phyloP scores from a whole-genome alignment of 2,113 vertebrate species.

The Podilymbus podiceps region DNA sequence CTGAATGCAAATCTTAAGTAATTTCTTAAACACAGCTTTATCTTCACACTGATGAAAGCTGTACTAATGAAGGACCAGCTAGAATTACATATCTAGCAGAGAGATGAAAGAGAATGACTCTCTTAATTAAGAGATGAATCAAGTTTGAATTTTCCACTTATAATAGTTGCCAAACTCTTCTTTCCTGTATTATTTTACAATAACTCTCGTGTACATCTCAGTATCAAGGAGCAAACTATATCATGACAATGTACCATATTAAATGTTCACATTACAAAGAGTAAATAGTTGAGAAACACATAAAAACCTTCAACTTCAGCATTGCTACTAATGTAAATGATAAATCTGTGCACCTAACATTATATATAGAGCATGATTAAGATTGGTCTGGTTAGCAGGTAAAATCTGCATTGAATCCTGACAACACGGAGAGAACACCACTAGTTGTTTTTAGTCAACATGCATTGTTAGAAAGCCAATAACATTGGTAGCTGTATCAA shows the following conservation, averaged over 20 bases:
- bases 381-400: background rate
- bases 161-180: constrained; percentile 11
- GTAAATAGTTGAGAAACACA: background rate
- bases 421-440: background rate
- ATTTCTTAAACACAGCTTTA: constrained; percentile 58
- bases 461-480: background rate
- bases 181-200: background rate
- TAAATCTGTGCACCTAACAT: background rate
- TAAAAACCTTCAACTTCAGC: background rate
- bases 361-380: background rate
- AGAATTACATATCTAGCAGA: constrained; percentile 42
- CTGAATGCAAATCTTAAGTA: constrained; percentile 13
- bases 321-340: background rate
- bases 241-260: background rate
- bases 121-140: constrained; percentile 58
- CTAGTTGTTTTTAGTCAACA: background rate
- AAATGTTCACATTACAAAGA: background rate
- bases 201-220: background rate
- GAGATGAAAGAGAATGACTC: constrained; percentile 30
- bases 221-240: background rate
- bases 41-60: constrained; percentile 44
- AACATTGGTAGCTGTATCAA: background rate
- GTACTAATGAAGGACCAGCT: constrained; percentile 53
- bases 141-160: constrained; percentile 8
- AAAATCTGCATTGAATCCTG: background rate